phyloP scores from a whole-genome alignment of 92 coral and sea anemone species.

The Pocillopora grandis region DNA sequence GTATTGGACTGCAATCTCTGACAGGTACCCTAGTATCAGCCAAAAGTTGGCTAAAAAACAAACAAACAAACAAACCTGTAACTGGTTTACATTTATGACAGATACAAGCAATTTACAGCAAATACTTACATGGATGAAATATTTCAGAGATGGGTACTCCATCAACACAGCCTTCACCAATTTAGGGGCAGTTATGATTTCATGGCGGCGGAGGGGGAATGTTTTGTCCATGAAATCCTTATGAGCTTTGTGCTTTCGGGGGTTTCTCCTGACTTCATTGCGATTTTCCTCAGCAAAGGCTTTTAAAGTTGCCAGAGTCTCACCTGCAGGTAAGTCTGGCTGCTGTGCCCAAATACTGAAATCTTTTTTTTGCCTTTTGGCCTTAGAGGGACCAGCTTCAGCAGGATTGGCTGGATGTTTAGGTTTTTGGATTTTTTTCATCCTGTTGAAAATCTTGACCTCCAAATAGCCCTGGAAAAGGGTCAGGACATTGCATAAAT shows the following conservation, averaged over 20 bases:
- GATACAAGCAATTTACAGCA: background rate
- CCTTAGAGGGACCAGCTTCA: background rate
- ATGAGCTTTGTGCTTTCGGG: slow-evolving; percentile 22
- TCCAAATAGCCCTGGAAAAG: slow-evolving; percentile 36
- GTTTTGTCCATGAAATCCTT: slow-evolving; percentile 32
- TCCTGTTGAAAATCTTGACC: slow-evolving; percentile 32
- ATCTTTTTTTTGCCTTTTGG: slow-evolving; percentile 7
- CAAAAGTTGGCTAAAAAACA: background rate
- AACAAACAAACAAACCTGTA: background rate
- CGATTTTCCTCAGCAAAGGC: slow-evolving; percentile 16
- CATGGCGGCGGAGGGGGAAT: slow-evolving; percentile 38
- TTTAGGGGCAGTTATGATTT: slow-evolving; percentile 16
- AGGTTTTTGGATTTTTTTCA: slow-evolving; percentile 38
- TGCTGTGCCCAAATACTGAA: slow-evolving; percentile 12
- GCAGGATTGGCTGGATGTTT: slow-evolving; percentile 15
- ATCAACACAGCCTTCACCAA: slow-evolving; percentile 42
- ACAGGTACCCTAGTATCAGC: background rate
- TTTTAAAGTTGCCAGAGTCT: slow-evolving; percentile 19
- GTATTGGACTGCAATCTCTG: background rate
- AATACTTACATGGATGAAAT: slow-evolving; percentile 51
- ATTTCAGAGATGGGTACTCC: slow-evolving; percentile 39
- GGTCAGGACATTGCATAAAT: background rate
- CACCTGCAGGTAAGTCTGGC: slow-evolving; percentile 35
- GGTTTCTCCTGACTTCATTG: slow-evolving; percentile 4
- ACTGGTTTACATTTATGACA: too few relatives aligned